Evolutionary conservation across 1,140 invertebrate genomes (phyloP).

Genomic region (Achatina immaculata): DNA sequence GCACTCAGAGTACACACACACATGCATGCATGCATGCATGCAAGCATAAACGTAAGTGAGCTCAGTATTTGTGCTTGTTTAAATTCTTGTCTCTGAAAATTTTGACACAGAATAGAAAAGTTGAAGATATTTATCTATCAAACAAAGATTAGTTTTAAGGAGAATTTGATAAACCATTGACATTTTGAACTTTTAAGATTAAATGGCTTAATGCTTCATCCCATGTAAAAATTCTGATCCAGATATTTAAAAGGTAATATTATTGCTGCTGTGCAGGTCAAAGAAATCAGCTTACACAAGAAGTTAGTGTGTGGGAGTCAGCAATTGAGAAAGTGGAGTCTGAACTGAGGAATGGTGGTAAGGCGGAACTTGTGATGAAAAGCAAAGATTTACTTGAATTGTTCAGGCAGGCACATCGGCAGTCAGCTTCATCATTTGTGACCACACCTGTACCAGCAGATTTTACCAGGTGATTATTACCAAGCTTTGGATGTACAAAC

Average conservation of each 20-base stretch:
- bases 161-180: no score
- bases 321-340: slow-evolving; percentile 87
- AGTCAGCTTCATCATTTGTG: slow-evolving; percentile 90
- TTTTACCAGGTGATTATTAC: slow-evolving; percentile 81
- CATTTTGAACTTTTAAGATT: no score
- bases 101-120: no score
- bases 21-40: no score
- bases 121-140: no score
- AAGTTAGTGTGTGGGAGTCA: slow-evolving; percentile 86
- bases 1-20: no score
- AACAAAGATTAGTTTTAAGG: no score
- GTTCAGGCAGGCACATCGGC: slow-evolving; percentile 83
- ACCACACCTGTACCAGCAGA: slow-evolving; percentile 90
- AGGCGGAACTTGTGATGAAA: slow-evolving; percentile 86
- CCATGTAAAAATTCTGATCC: not conserved
- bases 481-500: no score
- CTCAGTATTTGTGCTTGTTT: no score
- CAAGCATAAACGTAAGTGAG: no score
- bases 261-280: slow-evolving; percentile 73
- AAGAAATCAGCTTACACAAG: slow-evolving; percentile 85
- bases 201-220: no score
- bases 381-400: slow-evolving; percentile 84
- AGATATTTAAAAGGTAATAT: not conserved
- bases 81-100: no score
- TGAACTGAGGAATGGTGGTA: slow-evolving; percentile 81